phyloP scores from a whole-genome alignment of 2,113 vertebrate species.

The Piliocolobus tephrosceles region DNA sequence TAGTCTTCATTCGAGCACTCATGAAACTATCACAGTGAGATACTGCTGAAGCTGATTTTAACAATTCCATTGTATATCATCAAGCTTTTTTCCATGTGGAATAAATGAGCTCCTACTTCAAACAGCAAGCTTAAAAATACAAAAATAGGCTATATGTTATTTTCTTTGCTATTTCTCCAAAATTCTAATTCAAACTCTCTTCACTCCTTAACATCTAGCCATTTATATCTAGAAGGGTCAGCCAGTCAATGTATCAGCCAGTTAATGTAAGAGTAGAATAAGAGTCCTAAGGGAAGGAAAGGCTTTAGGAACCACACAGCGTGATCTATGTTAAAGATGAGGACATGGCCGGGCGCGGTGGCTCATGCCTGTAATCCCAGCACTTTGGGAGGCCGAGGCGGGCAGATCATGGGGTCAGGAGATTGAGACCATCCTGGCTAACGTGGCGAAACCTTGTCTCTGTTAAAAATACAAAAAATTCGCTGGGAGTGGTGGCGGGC shows the following conservation, averaged over 20 bases:
- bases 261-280: neutral
- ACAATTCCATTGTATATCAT: neutral
- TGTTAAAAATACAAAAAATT: too few species aligned
- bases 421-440: too few species aligned
- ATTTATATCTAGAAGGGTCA: neutral
- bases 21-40: neutral
- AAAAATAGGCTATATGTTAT: neutral
- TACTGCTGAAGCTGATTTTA: too few species aligned
- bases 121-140: neutral
- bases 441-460: too few species aligned
- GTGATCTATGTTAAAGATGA: neutral
- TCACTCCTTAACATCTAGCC: neutral
- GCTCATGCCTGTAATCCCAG: too few species aligned
- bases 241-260: neutral
- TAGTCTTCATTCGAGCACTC: neutral
- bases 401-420: too few species aligned
- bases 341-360: fast-evolving
- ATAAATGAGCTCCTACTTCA: neutral
- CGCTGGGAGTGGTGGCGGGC: too few species aligned
- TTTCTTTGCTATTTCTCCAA: neutral
- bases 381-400: too few species aligned
- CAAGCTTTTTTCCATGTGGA: neutral
- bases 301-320: neutral
- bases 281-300: neutral
- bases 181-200: neutral